Conservation (phyloP, 2,113 vertebrate genomes). For the Elachura formosa region DNA sequence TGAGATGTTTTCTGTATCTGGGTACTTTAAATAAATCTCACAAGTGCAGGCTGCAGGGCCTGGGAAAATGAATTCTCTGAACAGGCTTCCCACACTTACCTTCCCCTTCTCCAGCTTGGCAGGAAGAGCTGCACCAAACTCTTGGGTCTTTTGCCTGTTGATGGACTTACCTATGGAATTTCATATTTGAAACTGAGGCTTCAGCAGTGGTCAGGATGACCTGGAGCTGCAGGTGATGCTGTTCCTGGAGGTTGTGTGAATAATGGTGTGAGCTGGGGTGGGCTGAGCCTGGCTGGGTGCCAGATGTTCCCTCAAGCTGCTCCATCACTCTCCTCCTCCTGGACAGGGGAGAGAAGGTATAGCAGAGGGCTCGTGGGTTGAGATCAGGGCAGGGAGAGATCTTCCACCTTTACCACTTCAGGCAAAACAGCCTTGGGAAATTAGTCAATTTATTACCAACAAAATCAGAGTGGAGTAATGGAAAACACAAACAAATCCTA, state of each 20-base stretch:
- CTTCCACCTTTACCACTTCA: background rate
- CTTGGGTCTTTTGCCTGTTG: background rate
- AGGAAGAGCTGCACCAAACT: background rate
- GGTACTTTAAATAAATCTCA: background rate
- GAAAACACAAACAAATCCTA: background rate
- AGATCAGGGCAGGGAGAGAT: background rate
- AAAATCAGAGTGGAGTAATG: background rate
- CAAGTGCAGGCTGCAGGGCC: background rate
- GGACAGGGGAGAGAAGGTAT: background rate
- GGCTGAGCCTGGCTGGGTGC: background rate
- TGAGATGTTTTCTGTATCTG: background rate
- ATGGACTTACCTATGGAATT: background rate
- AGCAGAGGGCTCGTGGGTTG: rapidly evolving
- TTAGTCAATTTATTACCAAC: background rate
- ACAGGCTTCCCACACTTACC: background rate
- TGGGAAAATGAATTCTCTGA: background rate
- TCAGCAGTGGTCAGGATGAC: rapidly evolving
- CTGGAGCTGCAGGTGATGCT: no score
- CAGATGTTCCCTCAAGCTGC: background rate
- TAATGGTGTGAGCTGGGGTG: background rate
- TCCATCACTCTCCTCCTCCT: background rate
- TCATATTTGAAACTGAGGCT: background rate
- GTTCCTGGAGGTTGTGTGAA: background rate
- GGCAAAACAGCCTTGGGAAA: background rate
- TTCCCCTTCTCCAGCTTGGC: background rate